Percentiles rank a stretch among this genome's conserved stretches.
Conservation (phyloP, 1,140 invertebrate genomes). For the Drosophila malerkotliana region DNA sequence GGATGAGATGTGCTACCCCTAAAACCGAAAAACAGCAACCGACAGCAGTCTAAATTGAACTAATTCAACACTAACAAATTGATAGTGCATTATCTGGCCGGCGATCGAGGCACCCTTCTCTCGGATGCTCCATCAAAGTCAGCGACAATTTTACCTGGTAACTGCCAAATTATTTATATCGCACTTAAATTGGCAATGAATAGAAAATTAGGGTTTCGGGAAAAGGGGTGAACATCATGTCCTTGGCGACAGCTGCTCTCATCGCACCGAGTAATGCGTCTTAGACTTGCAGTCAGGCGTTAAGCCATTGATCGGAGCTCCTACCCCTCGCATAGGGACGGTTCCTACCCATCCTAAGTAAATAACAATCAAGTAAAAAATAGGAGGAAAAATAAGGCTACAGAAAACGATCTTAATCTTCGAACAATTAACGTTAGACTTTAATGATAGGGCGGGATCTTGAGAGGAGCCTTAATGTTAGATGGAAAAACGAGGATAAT, state of each 20-base stretch:
- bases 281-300: conserved; percentile 52
- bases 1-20: conserved; percentile 27
- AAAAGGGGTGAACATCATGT: conserved; percentile 60
- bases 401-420: conserved; percentile 71
- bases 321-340: conserved; percentile 13
- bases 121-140: conserved; percentile 70
- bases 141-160: conserved; percentile 61
- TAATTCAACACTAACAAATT: conserved; percentile 76
- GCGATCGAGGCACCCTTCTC: conserved; percentile 26
- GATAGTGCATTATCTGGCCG: conserved; percentile 64
- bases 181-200: conserved; percentile 80
- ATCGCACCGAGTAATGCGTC: conserved; percentile 51
- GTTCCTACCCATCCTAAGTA: conserved; percentile 58
- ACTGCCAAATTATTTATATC: conserved; percentile 79
- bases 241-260: conserved; percentile 69
- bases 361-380: conserved; percentile 58
- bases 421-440: conserved; percentile 60
- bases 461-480: conserved; percentile 12
- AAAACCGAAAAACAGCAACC: conserved; percentile 23
- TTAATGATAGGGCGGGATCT: conserved; percentile 66
- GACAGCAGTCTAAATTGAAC: conserved; percentile 59
- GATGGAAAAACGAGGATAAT: conserved; percentile 64
- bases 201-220: conserved; percentile 60
- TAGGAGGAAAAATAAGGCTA: background rate
- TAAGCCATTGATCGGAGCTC: conserved; percentile 63